These are phyloP conservation scores for Stegophylla sp. DNA, from an alignment of 2,888 invertebrate genomes.

Conservation along the genomic window DNA sequence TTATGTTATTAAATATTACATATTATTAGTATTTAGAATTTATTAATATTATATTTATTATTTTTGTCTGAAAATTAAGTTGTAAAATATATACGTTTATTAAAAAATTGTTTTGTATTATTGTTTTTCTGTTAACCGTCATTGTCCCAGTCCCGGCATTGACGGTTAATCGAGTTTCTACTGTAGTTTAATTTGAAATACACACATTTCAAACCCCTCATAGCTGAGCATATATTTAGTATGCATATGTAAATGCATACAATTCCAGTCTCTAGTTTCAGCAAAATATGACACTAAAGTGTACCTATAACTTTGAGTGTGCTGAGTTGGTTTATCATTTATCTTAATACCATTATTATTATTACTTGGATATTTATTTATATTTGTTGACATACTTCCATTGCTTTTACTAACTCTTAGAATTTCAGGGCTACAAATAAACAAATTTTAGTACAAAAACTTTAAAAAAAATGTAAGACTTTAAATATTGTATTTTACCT, in stretches of 20 bases:
- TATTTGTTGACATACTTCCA: constrained; percentile 31
- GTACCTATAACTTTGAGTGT: constrained; percentile 59
- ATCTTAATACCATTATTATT: constrained; percentile 16
- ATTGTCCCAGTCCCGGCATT: not conserved
- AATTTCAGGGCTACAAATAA: constrained; percentile 36
- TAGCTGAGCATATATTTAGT: too few species aligned
- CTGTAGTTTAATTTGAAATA: too few species aligned
- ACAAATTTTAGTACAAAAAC: not conserved
- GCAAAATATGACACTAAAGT: too few species aligned
- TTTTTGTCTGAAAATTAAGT: too few species aligned
- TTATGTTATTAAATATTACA: too few species aligned
- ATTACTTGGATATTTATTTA: constrained; percentile 24
- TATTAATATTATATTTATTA: too few species aligned
- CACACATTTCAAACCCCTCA: too few species aligned
- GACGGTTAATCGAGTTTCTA: not conserved
- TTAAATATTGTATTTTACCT: constrained; percentile 20
- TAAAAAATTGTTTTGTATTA: not conserved
- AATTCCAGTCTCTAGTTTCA: too few species aligned
- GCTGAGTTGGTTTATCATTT: constrained; percentile 55
- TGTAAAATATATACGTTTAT: not conserved
- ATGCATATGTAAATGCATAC: too few species aligned
- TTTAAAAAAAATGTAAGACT: not conserved
- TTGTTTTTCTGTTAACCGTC: not conserved
- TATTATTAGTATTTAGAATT: too few species aligned
- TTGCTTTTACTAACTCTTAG: constrained; percentile 28